Base-by-base conservation (phyloP, 2,797 vertebrate genomes). In the Paramormyrops hopkinsi region DNA sequence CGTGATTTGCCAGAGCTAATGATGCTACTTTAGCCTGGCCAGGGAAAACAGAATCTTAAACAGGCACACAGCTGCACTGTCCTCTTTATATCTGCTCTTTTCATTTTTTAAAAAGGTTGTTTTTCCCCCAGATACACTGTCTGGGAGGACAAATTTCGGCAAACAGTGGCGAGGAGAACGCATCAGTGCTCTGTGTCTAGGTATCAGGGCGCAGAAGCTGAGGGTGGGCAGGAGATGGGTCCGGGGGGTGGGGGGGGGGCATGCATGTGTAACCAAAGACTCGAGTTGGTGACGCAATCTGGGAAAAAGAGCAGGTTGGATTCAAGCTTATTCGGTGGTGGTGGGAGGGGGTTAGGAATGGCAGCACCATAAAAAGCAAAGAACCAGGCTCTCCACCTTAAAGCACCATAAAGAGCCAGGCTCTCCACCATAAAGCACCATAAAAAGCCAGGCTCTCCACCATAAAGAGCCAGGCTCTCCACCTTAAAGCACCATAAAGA, bases 1-100 rank as follows among this genome's bases (percentile, higher is more conserved):
- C 95, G 96, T 95, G 95, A 96, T 96, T 96, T 96, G 95, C 95
- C 95, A 95, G 92, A 94, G 95, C 96, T 97, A 97, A 97, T 97
- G 97, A 95, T 93, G 94, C 93, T 93, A 93, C 94, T 93, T 95
- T 95, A 96, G 95, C 96, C 95, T 92, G 93, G 91, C 93, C 91
- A 88, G 93, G 93, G 94, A 95, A 95, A 95, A 96, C 95, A 95
- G 93, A 96, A 93, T 94, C 92, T 94, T 93, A 92, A 93, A 94
- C 90, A 92, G 90, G 91, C 92, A 93, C 94, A 94, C 88, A 93
- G 93, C 92, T 83, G 86, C 94, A 94, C 93, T 94, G 93, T 93
- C 91, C 92, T 91, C 91, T 92, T 89, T 82, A 92, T 90, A 90
- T 90, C 90, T 82, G 86, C 89, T 91, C 91, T 89, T 92, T 94